Percentiles rank a stretch among this genome's conserved stretches.
phyloP scores from a whole-genome alignment of 2,113 vertebrate species.

The Dipodomys stephensi region DNA sequence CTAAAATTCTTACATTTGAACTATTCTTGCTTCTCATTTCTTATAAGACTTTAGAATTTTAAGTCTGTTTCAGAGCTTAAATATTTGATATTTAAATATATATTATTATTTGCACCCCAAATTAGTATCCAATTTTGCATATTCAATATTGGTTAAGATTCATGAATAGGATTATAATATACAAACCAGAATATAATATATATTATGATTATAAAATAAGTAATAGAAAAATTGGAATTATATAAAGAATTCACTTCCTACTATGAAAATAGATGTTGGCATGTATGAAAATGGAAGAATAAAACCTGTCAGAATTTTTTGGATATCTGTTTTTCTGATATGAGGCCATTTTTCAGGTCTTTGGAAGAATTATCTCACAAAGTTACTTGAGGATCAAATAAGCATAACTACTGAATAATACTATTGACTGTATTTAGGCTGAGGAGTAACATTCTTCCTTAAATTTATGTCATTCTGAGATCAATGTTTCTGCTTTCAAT shows the following conservation, averaged over 20 bases:
- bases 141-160: not conserved
- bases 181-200: no score
- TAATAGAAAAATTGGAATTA: no score
- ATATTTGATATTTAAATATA: not conserved
- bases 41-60: not conserved
- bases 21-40: not conserved
- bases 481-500: not conserved
- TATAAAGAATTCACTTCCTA: no score
- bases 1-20: not conserved
- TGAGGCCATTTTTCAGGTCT: fast-evolving
- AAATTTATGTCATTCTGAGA: fast-evolving
- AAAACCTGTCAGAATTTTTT: not conserved
- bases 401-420: not conserved
- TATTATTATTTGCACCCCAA: not conserved
- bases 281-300: no score
- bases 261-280: no score
- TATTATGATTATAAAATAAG: no score
- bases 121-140: not conserved
- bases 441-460: no score
- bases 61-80: not conserved
- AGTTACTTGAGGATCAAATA: not conserved
- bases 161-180: no score
- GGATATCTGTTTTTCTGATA: not conserved
- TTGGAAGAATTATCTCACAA: not conserved
- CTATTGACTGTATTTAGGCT: not conserved